Percentiles rank a stretch among this genome's conserved stretches.
Conservation (phyloP, 2,113 vertebrate genomes). For the Microtus oregoni region DNA sequence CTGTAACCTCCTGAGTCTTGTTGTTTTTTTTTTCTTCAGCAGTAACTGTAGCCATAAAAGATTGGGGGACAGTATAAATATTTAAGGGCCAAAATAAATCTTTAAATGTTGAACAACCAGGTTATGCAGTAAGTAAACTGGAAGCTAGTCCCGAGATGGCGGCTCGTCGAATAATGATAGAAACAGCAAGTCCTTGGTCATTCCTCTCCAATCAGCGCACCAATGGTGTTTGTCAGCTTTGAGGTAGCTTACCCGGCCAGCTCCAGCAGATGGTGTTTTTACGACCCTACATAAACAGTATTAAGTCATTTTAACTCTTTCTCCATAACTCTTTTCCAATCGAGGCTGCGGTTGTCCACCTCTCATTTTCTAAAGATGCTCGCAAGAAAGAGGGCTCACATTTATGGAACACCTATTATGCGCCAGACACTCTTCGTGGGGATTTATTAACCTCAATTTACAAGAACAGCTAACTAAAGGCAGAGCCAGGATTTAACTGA, state of each 20-base stretch:
- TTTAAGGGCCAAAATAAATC: slow-evolving; percentile 82
- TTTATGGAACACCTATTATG: slow-evolving; percentile 51
- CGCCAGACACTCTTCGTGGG: not conserved
- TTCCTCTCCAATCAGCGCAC: slow-evolving; percentile 40
- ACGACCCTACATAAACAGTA: slow-evolving; percentile 74
- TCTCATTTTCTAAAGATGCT: slow-evolving; percentile 39
- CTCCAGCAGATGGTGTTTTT: slow-evolving; percentile 80
- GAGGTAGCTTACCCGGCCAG: slow-evolving; percentile 58
- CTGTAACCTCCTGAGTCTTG: slow-evolving; percentile 68
- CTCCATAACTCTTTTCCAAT: slow-evolving; percentile 75
- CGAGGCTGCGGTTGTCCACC: slow-evolving; percentile 5
- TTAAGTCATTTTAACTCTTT: slow-evolving; percentile 82
- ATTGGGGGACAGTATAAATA: slow-evolving; percentile 74
- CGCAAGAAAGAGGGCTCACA: slow-evolving; percentile 24
- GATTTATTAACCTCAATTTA: slow-evolving; percentile 55
- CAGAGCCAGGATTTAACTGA: slow-evolving; percentile 43
- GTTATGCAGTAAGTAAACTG: slow-evolving; percentile 68
- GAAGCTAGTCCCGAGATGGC: slow-evolving; percentile 57
- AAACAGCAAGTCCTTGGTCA: slow-evolving; percentile 53
- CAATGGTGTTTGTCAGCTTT: slow-evolving; percentile 53
- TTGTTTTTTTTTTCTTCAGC: not conserved
- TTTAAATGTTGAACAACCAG: slow-evolving; percentile 77
- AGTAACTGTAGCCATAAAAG: slow-evolving; percentile 76
- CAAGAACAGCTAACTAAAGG: not conserved
- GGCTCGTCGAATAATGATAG: slow-evolving; percentile 62